Base-by-base conservation (phyloP, 2,113 vertebrate species). In the Seriola aureovittata region DNA sequence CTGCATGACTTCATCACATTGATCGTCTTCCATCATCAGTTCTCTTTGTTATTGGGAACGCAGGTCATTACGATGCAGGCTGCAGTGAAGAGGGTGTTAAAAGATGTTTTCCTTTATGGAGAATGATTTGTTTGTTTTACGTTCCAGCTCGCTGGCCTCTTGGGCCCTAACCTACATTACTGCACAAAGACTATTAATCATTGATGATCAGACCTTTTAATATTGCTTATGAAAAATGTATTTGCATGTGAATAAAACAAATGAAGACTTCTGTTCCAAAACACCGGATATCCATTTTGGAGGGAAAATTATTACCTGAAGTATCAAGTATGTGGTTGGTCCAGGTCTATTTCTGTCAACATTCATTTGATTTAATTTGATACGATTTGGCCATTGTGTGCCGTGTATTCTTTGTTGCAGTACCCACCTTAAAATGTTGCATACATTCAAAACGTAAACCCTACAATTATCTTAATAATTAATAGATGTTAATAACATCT, bases 141-240 rank as follows among this genome's bases (percentile, higher is more conserved):
- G 70, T 90, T 89, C 38, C 79, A 75, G 73, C 78, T 19, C 4
- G 0, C 75, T 11, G 16, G 84, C 86, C 93, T 91, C 94, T 55
- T 29, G 92, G 90, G 94, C 54, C 89, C 85, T 93, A 95, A 91
- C 93, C 95, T 94, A 95, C 90, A 94, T 95, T 94, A 90, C 86
- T 86, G 78, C 83, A 92, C 86, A 92, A 93, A 87, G 85, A 92
- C 83, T 75, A 94, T 95, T 95, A 94, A 95, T 94, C 93, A 94
- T 94, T 94, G 88, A 95, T 89, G 88, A 94, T 86, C 80, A 91
- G 78, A 93, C 91, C 91, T 94, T 92, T 93, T 92, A 93, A 91
- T 93, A 92, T 84, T 65, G 54, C 63, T 90, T 85, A 89, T 90
- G 85, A 84, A 89, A 93, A 84, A 93, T 93, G 64, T 58, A 94